phyloP scores from a whole-genome alignment of 2,888 invertebrate genomes.

The Drosophila planitibia region DNA sequence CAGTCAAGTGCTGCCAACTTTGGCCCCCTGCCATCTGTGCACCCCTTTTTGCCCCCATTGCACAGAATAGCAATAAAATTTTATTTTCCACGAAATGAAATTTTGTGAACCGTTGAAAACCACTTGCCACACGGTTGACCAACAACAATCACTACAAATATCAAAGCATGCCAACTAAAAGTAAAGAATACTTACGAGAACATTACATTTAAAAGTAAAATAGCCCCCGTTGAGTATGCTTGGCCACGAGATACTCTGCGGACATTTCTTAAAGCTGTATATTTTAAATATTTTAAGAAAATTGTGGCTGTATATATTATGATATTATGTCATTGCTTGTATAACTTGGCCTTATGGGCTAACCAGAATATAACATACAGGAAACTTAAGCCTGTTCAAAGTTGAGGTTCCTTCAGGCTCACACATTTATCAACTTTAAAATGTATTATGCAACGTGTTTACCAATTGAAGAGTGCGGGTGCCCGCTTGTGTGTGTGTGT shows the following conservation, averaged over 20 bases:
- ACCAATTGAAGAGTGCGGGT: conserved; percentile 11
- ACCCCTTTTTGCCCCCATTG: conserved; percentile 44
- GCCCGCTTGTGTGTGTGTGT: conserved; percentile 4
- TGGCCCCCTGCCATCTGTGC: neutral
- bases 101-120: conserved; percentile 75
- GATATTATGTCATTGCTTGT: neutral
- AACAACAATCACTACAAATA: conserved; percentile 33
- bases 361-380: neutral
- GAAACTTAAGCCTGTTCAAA: conserved; percentile 38
- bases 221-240: neutral
- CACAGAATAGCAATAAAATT: conserved; percentile 68
- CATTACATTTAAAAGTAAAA: neutral
- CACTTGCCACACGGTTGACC: conserved; percentile 58
- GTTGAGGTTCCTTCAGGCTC: conserved; percentile 62
- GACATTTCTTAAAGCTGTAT: neutral
- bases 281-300: neutral
- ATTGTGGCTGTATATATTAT: neutral
- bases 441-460: conserved; percentile 56
- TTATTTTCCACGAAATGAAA: conserved; percentile 74
- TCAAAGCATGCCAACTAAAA: conserved; percentile 22
- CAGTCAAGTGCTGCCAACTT: conserved; percentile 37
- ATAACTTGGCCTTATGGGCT: neutral
- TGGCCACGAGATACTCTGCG: neutral
- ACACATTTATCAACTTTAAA: conserved; percentile 71
- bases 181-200: conserved; percentile 12